phyloP scores from a whole-genome alignment of 2,888 invertebrate genomes.

The Spodoptera exigua region DNA sequence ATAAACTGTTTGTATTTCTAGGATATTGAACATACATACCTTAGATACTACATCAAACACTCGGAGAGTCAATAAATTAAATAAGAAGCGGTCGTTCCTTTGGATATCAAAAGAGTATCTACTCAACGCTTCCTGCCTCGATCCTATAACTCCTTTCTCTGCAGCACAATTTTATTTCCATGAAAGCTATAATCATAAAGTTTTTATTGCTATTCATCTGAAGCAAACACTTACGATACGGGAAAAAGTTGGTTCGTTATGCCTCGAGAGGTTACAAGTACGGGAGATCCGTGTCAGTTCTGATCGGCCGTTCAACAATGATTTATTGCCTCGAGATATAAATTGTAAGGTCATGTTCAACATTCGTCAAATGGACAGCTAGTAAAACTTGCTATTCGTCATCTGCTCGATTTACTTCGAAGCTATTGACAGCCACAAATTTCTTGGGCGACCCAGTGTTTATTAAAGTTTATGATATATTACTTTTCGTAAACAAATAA shows the following conservation, averaged over 20 bases:
- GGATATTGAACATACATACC: slow-evolving; percentile 32
- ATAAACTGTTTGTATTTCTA: slow-evolving; percentile 35
- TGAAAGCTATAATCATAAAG: slow-evolving; percentile 86
- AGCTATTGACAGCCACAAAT: slow-evolving; percentile 74
- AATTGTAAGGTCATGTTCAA: slow-evolving; percentile 83
- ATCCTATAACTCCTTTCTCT: slow-evolving; percentile 75
- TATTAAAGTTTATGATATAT: slow-evolving; percentile 49
- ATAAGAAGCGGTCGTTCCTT: slow-evolving; percentile 61
- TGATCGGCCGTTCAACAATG: slow-evolving; percentile 80
- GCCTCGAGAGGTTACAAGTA: slow-evolving; percentile 75
- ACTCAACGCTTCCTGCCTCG: slow-evolving; percentile 66
- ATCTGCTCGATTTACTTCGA: slow-evolving; percentile 63
- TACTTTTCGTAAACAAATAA: too few species aligned
- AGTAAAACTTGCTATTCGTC: slow-evolving; percentile 81
- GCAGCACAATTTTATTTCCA: slow-evolving; percentile 84
- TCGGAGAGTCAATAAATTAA: slow-evolving; percentile 65
- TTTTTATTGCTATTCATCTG: slow-evolving; percentile 85
- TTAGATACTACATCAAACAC: slow-evolving; percentile 63
- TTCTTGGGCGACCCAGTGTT: slow-evolving; percentile 63
- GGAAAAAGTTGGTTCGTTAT: slow-evolving; percentile 71
- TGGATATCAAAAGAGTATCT: slow-evolving; percentile 68
- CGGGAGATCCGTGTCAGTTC: slow-evolving; percentile 81
- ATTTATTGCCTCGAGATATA: slow-evolving; percentile 82
- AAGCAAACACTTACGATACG: slow-evolving; percentile 78
- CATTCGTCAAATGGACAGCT: slow-evolving; percentile 81